These are phyloP conservation scores for Eulithis prunata DNA, from an alignment of 2,888 invertebrate genomes.

Conservation along the genomic window DNA sequence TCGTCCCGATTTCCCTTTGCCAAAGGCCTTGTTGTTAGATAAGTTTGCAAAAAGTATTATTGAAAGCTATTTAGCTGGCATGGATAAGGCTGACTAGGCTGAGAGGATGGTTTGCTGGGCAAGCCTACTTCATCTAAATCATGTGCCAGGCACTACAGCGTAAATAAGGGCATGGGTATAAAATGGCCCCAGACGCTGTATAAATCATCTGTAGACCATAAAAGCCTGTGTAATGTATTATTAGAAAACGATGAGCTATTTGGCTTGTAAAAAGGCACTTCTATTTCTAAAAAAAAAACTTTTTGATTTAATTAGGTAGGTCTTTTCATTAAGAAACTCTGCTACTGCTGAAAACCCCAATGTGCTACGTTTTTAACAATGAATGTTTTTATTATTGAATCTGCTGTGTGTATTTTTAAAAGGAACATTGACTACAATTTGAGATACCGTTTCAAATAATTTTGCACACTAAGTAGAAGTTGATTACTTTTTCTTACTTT, in stretches of 20 bases:
- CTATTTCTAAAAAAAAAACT: too few species aligned
- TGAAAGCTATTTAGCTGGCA: background rate
- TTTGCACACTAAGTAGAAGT: too few species aligned
- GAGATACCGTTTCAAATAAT: slow-evolving; percentile 8
- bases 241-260: too few species aligned
- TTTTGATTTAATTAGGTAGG: too few species aligned
- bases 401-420: background rate
- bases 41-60: slow-evolving; percentile 2
- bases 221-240: too few species aligned
- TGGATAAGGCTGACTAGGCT: background rate
- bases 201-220: background rate
- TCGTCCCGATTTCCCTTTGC: slow-evolving; percentile 16
- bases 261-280: too few species aligned
- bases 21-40: slow-evolving; percentile 2
- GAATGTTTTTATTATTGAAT: background rate
- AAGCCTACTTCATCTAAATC: background rate
- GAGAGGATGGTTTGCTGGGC: background rate
- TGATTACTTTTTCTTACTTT: too few species aligned
- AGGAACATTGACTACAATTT: slow-evolving; percentile 6
- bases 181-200: background rate
- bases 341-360: background rate
- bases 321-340: too few species aligned
- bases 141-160: background rate
- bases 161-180: background rate
- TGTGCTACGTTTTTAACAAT: background rate